Percentiles rank a stretch among this genome's conserved stretches.
These are phyloP conservation scores for Staurois parvus DNA, from an alignment of 2,797 vertebrate species.

Conservation along the genomic window DNA sequence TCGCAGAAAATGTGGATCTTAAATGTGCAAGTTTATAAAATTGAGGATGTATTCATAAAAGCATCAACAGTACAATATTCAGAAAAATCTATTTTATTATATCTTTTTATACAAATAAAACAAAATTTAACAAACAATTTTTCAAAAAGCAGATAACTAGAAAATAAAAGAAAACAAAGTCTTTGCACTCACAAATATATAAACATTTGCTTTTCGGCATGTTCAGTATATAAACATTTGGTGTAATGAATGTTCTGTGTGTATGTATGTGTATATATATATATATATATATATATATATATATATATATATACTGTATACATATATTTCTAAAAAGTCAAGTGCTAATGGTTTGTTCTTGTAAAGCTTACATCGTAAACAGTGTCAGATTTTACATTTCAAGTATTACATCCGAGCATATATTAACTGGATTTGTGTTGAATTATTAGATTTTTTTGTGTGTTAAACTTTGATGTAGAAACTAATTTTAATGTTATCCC, in stretches of 20 bases:
- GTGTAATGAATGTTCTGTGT: neutral
- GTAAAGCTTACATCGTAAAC: slow-evolving; percentile 64
- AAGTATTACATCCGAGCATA: slow-evolving; percentile 32
- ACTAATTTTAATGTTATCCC: slow-evolving; percentile 15
- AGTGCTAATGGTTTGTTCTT: slow-evolving; percentile 58
- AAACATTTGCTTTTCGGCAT: slow-evolving; percentile 13
- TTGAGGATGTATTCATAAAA: neutral
- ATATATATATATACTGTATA: slow-evolving; percentile 39
- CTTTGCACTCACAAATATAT: slow-evolving; percentile 1
- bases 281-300: too few species aligned
- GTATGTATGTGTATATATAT: too few species aligned
- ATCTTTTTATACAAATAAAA: slow-evolving; percentile 67
- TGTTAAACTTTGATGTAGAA: slow-evolving; percentile 15
- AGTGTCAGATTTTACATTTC: slow-evolving; percentile 49
- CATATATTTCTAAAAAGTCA: slow-evolving; percentile 47
- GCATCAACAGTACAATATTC: neutral
- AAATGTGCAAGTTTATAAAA: too few species aligned
- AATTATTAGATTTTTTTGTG: neutral
- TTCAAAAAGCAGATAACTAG: slow-evolving; percentile 65
- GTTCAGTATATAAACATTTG: slow-evolving; percentile 38
- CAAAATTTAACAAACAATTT: slow-evolving; percentile 66
- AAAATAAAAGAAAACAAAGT: slow-evolving; percentile 36
- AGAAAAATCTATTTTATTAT: slow-evolving; percentile 56
- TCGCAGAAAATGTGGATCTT: too few species aligned
- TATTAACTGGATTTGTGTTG: slow-evolving; percentile 16